phyloP scores from a whole-genome alignment of 2,888 invertebrate species.

The Limnephilus marmoratus region DNA sequence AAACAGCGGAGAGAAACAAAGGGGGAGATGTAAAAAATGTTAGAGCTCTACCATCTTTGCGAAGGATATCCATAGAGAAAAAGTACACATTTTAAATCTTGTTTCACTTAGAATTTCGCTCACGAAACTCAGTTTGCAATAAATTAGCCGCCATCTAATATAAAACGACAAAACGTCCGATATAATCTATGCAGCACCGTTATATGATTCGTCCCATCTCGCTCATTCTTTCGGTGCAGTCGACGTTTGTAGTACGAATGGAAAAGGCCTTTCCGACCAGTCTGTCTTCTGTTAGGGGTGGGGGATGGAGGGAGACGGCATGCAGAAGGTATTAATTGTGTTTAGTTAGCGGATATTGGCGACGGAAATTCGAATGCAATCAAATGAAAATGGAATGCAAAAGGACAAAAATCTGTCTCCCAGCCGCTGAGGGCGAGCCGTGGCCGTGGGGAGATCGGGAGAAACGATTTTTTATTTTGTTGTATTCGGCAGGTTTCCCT shows the following conservation, averaged over 20 bases:
- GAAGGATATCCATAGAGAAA: slow-evolving; percentile 59
- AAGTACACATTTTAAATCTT: slow-evolving; percentile 62
- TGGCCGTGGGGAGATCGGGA: slow-evolving; percentile 18
- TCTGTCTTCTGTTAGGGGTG: slow-evolving; percentile 66
- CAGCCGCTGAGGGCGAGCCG: slow-evolving; percentile 46
- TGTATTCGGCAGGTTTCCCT: neutral
- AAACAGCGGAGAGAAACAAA: slow-evolving; percentile 62
- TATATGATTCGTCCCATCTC: slow-evolving; percentile 68
- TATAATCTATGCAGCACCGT: slow-evolving; percentile 65
- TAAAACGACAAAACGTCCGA: slow-evolving; percentile 77
- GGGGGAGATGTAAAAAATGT: slow-evolving; percentile 56
- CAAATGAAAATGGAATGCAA: slow-evolving; percentile 65
- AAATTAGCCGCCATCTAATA: slow-evolving; percentile 78
- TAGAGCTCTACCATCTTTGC: slow-evolving; percentile 51
- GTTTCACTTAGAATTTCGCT: slow-evolving; percentile 67
- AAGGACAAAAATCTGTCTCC: slow-evolving; percentile 56
- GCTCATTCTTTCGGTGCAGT: slow-evolving; percentile 68
- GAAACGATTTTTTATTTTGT: slow-evolving; percentile 35
- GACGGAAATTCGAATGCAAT: slow-evolving; percentile 71
- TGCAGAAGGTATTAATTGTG: slow-evolving; percentile 75
- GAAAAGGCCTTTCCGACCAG: slow-evolving; percentile 50
- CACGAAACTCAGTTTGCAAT: slow-evolving; percentile 76
- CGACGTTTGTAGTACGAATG: slow-evolving; percentile 42
- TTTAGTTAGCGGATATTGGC: slow-evolving; percentile 79
- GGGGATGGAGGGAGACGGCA: slow-evolving; percentile 40